Percentiles rank a stretch among this genome's conserved stretches.
Conservation (phyloP, 2,113 vertebrate species). For the Cheirogaleus medius region DNA sequence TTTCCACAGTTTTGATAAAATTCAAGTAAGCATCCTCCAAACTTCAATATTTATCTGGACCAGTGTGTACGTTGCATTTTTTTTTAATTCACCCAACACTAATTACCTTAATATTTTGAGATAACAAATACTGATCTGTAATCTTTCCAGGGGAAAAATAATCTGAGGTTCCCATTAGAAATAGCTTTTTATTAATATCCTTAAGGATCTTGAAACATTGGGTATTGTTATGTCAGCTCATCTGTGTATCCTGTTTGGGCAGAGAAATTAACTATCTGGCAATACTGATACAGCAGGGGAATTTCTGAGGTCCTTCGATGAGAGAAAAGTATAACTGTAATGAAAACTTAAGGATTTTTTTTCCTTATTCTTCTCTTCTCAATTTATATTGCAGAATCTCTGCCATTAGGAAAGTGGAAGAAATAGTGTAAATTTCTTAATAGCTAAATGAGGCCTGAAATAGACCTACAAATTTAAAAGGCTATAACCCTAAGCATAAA, state of each 20-base stretch:
- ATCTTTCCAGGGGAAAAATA: conserved; percentile 30
- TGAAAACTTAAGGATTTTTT: conserved; percentile 42
- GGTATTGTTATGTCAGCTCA: conserved; percentile 72
- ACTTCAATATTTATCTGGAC: conserved; percentile 24
- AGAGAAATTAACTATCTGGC: conserved; percentile 78
- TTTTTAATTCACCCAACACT: conserved; percentile 44
- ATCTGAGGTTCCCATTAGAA: conserved; percentile 1
- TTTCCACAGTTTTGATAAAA: conserved; percentile 60
- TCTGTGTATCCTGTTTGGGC: conserved; percentile 68
- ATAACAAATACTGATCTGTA: conserved; percentile 58
- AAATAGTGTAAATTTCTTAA: conserved; percentile 59
- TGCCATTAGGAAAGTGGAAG: conserved; percentile 49
- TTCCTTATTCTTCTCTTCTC: neutral
- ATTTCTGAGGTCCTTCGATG: conserved; percentile 66
- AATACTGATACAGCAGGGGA: conserved; percentile 65
- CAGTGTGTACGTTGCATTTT: neutral
- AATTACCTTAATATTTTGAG: conserved; percentile 69
- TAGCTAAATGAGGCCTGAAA: conserved; percentile 60
- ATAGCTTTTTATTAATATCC: conserved; percentile 71
- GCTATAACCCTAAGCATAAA: conserved; percentile 40
- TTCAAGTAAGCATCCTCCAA: conserved; percentile 59
- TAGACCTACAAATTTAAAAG: conserved; percentile 51
- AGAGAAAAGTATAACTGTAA: conserved; percentile 24
- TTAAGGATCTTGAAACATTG: conserved; percentile 68
- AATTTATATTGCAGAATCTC: conserved; percentile 66